phyloP scores from a whole-genome alignment of 2,113 vertebrate genomes.

The Etia nguti region DNA sequence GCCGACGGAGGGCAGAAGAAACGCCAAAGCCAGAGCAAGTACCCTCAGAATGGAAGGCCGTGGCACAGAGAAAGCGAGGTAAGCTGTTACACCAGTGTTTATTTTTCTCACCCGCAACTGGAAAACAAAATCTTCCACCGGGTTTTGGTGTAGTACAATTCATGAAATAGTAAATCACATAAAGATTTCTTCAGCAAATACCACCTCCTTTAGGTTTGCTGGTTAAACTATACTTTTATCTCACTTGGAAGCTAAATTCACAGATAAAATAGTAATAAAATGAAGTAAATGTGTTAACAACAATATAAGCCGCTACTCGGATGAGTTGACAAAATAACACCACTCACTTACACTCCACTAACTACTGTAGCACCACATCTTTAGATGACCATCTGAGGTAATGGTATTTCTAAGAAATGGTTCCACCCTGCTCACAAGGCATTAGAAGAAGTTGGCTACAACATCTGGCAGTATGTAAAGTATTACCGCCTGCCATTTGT shows the following conservation, averaged over 20 bases:
- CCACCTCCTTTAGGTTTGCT: background rate
- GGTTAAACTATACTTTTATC: background rate
- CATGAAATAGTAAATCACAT: background rate
- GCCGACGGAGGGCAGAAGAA: constrained; percentile 98
- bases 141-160: background rate
- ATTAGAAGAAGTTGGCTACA: background rate
- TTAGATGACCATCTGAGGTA: constrained; percentile 3
- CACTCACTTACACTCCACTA: background rate
- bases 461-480: constrained; percentile 39
- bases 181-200: background rate
- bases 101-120: background rate
- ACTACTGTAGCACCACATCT: background rate
- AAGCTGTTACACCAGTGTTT: constrained; percentile 47
- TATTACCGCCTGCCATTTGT: constrained; percentile 16
- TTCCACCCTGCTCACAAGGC: background rate
- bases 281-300: background rate
- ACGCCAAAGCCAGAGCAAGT: constrained; percentile 96
- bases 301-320: background rate
- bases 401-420: constrained; percentile 17
- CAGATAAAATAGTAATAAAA: background rate
- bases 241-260: background rate
- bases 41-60: constrained; percentile 93
- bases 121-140: background rate
- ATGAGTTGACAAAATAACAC: background rate
- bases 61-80: constrained; percentile 98